phyloP scores from a whole-genome alignment of 2,113 vertebrate species.

The Leiothrix lutea region DNA sequence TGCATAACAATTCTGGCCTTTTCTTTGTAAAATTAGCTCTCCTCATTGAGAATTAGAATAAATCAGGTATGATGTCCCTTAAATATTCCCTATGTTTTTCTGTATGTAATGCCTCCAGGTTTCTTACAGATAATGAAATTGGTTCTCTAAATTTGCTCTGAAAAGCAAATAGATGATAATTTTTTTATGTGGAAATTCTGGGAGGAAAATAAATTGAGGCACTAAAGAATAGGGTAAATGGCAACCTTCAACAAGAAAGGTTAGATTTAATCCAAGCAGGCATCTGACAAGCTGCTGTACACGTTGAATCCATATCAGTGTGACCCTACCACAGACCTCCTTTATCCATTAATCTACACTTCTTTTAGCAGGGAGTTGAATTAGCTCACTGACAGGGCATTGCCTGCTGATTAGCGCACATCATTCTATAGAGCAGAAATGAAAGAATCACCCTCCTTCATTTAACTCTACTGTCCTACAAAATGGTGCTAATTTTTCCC shows the following conservation, averaged over 20 bases:
- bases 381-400: constrained; percentile 90
- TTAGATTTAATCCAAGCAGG: constrained; percentile 96
- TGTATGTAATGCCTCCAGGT: constrained; percentile 75
- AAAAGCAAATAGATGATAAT: constrained; percentile 85
- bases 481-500: constrained; percentile 77
- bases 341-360: constrained; percentile 99
- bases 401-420: constrained; percentile 91
- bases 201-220: constrained; percentile 86
- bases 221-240: constrained; percentile 93
- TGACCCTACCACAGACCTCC: constrained; percentile 91
- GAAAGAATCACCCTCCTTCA: constrained; percentile 79
- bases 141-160: constrained; percentile 79
- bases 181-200: constrained; percentile 91
- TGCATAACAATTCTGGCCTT: constrained; percentile 80
- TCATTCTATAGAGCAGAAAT: constrained; percentile 83
- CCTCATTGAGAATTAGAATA: constrained; percentile 77
- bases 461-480: constrained; percentile 80
- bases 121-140: constrained; percentile 78
- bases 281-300: constrained; percentile 94
- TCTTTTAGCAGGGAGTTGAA: constrained; percentile 91
- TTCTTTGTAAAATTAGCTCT: constrained; percentile 80
- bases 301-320: constrained; percentile 87
- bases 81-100: constrained; percentile 77
- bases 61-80: constrained; percentile 73
- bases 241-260: constrained; percentile 93